Base-by-base conservation (phyloP, 1,140 invertebrate genomes). In the Aphelinus atriplicis region DNA sequence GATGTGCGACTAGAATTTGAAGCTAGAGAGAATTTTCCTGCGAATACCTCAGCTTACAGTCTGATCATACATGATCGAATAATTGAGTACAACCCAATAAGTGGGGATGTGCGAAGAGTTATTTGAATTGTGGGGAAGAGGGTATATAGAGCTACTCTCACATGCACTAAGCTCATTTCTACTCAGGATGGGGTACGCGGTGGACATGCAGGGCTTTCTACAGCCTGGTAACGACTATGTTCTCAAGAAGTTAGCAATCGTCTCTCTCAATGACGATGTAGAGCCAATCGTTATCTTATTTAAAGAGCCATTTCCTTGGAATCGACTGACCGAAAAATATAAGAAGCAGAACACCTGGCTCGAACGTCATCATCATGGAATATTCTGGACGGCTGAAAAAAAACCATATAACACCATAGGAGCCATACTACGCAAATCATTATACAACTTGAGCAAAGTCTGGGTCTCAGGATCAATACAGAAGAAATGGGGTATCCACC, bases 161-260 rank as follows among this genome's bases (percentile, higher is more conserved):
- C 4, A 4, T 53, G 4, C 9, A 4, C 9, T 53, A 53, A 53
- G 4, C 4, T 53, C 51, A 53, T 53, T 53, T 26, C 26, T 26
- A 26, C 26, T 26, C 26, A 26, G 26, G 26, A 78, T 80, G 58
- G 66, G 72, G 26, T 73, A 66, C 58, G 10, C 78, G 26, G 74
- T 77, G 6, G 78, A 79, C 66, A 45, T 77, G 47, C 77, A 79
- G 61, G 73, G 78, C 9, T 78, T 78, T 60, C 75, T 75, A 57
- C 51, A 55, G 66, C 68, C 78, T 58, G 61, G 50, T 7, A 61
- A 79, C 47, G 64, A 76, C 47, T 78, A 75, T 64, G 67, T 79
- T 26, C 68, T 79, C 9, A 79, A 79, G 72, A 74, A 79, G 64
- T 48, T 79, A 9, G 64, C 73, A 46, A 56, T 78, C 56, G 42